phyloP scores from a whole-genome alignment of 2,113 vertebrate species.

The Lutjanus erythropterus region DNA sequence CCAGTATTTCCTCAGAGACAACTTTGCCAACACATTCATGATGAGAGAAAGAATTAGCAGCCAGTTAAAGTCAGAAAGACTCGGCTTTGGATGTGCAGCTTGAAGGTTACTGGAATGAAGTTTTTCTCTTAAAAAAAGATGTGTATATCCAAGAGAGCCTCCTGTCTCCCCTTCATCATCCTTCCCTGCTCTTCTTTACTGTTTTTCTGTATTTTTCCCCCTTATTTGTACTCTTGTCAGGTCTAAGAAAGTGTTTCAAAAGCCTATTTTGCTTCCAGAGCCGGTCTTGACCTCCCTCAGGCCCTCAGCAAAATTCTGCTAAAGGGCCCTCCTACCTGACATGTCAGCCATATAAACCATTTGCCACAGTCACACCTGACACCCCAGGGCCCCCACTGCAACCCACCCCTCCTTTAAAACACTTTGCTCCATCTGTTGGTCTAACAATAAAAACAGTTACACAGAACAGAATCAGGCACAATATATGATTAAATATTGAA shows the following conservation, averaged over 20 bases:
- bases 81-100: constrained; percentile 28
- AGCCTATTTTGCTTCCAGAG: not conserved
- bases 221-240: constrained; percentile 13
- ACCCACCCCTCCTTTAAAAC: too few species aligned
- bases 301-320: too few species aligned
- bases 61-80: constrained; percentile 53
- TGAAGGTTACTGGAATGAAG: constrained; percentile 43
- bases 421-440: too few species aligned
- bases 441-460: too few species aligned
- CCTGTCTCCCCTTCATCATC: not conserved
- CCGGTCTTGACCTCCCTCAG: too few species aligned
- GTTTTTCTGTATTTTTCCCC: not conserved
- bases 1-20: constrained; percentile 56
- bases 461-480: too few species aligned
- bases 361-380: too few species aligned
- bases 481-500: too few species aligned
- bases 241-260: constrained; percentile 1
- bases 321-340: too few species aligned
- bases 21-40: constrained; percentile 48
- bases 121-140: constrained; percentile 2
- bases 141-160: not conserved
- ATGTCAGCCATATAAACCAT: too few species aligned
- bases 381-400: too few species aligned
- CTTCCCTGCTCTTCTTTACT: not conserved
- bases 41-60: constrained; percentile 61